These are phyloP conservation scores for Brachyrhaphis roseni DNA, from an alignment of 2,797 vertebrate genomes.

Conservation along the genomic window DNA sequence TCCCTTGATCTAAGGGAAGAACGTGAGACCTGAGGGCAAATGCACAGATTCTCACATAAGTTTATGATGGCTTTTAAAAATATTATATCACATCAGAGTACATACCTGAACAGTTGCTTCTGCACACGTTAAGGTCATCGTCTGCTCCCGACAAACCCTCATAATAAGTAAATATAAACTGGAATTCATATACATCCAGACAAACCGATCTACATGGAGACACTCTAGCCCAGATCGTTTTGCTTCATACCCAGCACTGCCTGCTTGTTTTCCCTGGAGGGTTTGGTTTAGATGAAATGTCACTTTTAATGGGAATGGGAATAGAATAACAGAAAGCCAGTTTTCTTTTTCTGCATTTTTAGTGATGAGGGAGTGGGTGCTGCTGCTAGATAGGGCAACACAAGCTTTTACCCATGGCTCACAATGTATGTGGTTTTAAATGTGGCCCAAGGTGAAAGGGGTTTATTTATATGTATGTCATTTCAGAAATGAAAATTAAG, in stretches of 20 bases:
- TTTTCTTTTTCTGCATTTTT: constrained; percentile 67
- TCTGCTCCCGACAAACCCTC: constrained; percentile 38
- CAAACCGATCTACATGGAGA: constrained; percentile 35
- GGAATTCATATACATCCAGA: constrained; percentile 32
- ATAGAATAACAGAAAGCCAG: constrained; percentile 84
- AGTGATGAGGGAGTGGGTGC: constrained; percentile 63
- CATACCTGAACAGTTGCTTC: constrained; percentile 44
- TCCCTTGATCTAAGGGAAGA: constrained; percentile 82
- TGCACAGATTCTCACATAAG: constrained; percentile 39
- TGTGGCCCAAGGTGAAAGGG: constrained; percentile 61
- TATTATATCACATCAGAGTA: constrained; percentile 51
- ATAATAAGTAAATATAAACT: constrained; percentile 44
- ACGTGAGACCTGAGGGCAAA: constrained; percentile 70
- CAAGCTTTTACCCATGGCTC: constrained; percentile 56
- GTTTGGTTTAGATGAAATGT: constrained; percentile 87
- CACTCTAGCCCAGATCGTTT: constrained; percentile 50
- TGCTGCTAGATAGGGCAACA: constrained; percentile 71
- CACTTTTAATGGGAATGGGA: constrained; percentile 89
- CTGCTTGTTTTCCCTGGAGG: constrained; percentile 83
- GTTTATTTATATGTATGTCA: constrained; percentile 66
- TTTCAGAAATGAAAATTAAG: constrained; percentile 46
- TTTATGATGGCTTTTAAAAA: constrained; percentile 64
- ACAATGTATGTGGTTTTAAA: constrained; percentile 59
- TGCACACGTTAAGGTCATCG: constrained; percentile 56
- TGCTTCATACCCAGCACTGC: constrained; percentile 76